These are phyloP conservation scores for Malacoraja senta DNA, from an alignment of 2,797 vertebrate genomes.

Conservation along the genomic window DNA sequence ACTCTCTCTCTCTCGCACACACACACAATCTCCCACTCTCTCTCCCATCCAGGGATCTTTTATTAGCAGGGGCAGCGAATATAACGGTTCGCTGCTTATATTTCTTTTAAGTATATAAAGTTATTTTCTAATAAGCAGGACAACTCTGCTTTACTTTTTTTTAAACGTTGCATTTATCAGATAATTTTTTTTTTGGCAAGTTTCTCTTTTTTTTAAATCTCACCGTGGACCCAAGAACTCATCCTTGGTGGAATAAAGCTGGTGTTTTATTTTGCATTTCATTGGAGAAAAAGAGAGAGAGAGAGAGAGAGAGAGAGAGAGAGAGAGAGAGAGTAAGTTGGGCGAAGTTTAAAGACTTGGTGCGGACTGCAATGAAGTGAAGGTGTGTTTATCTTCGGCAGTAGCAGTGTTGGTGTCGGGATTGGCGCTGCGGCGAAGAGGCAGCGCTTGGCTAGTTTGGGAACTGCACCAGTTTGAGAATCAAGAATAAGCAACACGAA, in stretches of 20 bases:
- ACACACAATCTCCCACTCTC: neutral
- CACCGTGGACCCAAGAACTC: neutral
- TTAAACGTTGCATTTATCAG: neutral
- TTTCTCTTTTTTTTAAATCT: neutral
- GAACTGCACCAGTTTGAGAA: slow-evolving; percentile 18
- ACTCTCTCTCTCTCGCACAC: neutral
- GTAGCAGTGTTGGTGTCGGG: slow-evolving; percentile 1
- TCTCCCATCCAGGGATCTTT: slow-evolving; percentile 44
- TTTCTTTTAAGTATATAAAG: neutral
- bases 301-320: neutral
- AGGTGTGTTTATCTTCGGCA: slow-evolving; percentile 35
- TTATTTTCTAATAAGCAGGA: neutral
- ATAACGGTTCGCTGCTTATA: slow-evolving; percentile 42
- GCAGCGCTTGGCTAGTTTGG: neutral
- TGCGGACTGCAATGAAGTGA: slow-evolving; percentile 34
- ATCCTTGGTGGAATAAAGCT: slow-evolving; percentile 15
- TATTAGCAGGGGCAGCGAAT: slow-evolving; percentile 49
- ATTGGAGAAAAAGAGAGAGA: slow-evolving; percentile 13
- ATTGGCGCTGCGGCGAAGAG: slow-evolving; percentile 10
- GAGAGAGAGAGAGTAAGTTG: slow-evolving; percentile 15
- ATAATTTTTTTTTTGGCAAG: neutral
- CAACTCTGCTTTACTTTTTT: neutral
- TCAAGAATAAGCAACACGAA: slow-evolving; percentile 19
- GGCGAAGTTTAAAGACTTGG: slow-evolving; percentile 5
- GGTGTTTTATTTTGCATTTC: slow-evolving; percentile 10